Evolutionary conservation across 2,888 invertebrate species (phyloP).

Genomic region (Sturmia bella): DNA sequence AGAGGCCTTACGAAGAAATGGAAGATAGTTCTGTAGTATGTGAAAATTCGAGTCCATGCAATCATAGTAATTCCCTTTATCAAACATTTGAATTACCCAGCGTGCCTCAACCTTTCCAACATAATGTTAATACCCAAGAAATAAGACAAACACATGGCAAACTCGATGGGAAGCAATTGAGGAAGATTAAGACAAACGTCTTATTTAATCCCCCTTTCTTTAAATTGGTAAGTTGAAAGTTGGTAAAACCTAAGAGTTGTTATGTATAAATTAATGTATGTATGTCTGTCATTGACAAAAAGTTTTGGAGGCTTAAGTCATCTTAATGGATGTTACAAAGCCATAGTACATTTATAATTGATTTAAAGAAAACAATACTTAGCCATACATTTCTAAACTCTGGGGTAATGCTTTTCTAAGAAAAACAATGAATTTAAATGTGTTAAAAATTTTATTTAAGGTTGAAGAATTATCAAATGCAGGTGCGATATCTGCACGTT

Average conservation of each 20-base stretch:
- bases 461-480: conserved; percentile 28
- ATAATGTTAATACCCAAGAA: conserved; percentile 14
- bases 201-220: conserved; percentile 72
- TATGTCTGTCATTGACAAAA: too few species aligned
- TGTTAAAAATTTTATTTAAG: conserved; percentile 15
- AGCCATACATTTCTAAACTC: background rate
- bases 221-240: conserved; percentile 69
- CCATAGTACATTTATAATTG: too few species aligned
- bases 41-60: conserved; percentile 10
- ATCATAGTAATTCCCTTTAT: conserved; percentile 9
- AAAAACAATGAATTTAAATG: background rate
- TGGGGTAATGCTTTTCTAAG: background rate
- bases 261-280: background rate
- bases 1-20: conserved; percentile 23
- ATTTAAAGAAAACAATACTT: too few species aligned
- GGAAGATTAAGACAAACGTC: conserved; percentile 65
- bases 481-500: conserved; percentile 62
- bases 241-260: background rate
- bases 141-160: background rate
- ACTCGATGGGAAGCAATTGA: conserved; percentile 43
- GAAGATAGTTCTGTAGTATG: background rate
- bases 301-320: too few species aligned
- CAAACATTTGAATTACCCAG: conserved; percentile 7
- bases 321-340: too few species aligned
- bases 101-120: conserved; percentile 10